phyloP scores from a whole-genome alignment of 2,888 invertebrate genomes.

The Agonopterix arenella region DNA sequence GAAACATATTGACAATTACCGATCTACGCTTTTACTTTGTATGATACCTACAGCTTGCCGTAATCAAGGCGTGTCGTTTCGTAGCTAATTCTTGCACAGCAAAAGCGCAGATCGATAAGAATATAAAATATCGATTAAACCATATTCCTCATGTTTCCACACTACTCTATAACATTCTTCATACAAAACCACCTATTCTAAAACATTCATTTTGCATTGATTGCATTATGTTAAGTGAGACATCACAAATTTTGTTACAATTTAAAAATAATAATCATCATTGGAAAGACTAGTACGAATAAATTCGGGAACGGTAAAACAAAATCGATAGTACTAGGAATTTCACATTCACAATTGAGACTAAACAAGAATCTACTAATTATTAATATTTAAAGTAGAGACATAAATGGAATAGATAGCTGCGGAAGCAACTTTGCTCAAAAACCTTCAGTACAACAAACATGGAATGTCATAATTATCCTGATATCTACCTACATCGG shows the following conservation, averaged over 20 bases:
- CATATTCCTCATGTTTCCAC: too few species aligned
- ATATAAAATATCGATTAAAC: too few species aligned
- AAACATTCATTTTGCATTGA: background rate
- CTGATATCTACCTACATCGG: slow-evolving; percentile 34
- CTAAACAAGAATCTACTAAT: background rate
- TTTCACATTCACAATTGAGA: background rate
- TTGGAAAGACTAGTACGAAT: slow-evolving; percentile 28
- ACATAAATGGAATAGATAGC: background rate
- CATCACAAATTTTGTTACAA: background rate
- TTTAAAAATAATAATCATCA: background rate
- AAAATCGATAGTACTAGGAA: slow-evolving; percentile 4
- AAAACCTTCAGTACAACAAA: background rate
- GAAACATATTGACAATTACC: too few species aligned
- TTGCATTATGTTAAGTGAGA: background rate
- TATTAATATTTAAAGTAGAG: too few species aligned
- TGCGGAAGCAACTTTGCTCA: background rate
- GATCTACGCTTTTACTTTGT: too few species aligned
- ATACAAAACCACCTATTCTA: slow-evolving; percentile 1
- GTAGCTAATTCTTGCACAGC: too few species aligned
- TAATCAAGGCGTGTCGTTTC: too few species aligned
- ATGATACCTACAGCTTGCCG: too few species aligned
- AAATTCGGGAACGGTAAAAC: slow-evolving; percentile 20
- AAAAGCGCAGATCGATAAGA: too few species aligned
- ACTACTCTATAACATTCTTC: background rate
- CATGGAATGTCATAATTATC: slow-evolving; percentile 29